Base-by-base conservation (phyloP, 2,797 vertebrate species). In the Craterocephalus amniculus region DNA sequence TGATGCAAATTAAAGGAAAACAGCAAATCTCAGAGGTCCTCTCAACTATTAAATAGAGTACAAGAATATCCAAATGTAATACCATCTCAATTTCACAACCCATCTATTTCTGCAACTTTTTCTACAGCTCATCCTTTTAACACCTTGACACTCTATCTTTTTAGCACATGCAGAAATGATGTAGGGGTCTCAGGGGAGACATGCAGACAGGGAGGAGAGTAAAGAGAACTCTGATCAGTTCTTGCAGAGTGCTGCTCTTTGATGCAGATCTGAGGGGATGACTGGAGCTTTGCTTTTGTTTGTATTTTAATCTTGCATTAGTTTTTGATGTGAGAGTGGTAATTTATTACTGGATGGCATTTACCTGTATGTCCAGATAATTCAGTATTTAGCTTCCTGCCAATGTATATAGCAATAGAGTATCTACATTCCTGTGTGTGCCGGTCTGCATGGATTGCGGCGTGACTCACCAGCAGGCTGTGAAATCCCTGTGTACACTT, bases 61-160 rank as follows among this genome's bases (percentile, higher is more conserved):
- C 9, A 29, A 80, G 85, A 82, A 87, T 75, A 84, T 88, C 84
- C 80, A 81, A 78, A 91, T 89, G 82, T 87, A 90, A 92, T 89
- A 87, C 76, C 64, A 51, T 89, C 79, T 89, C 90, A 90, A 85
- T 91, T 92, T 91, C 89, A 91, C 89, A 92, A 89, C 78, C 81
- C 82, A 91, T 91, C 83, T 89, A 89, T 91, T 89, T 79, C 85
- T 78, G 83, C 74, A 84, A 85, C 89, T 88, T 87, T 86, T 84
- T 91, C 79, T 81, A 52, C 72, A 62, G 77, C 87, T 90, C 90
- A 89, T 84, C 88, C 78, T 84, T 85, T 90, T 90, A 88, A 89
- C 81, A 45, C 84, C 71, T 83, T 80, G 72, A 86, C 87, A 86
- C 85, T 85, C 80, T 56, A 80, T 89, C 84, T 88, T 89, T 90